phyloP scores from a whole-genome alignment of 2,113 vertebrate species.

The Plestiodon gilberti region DNA sequence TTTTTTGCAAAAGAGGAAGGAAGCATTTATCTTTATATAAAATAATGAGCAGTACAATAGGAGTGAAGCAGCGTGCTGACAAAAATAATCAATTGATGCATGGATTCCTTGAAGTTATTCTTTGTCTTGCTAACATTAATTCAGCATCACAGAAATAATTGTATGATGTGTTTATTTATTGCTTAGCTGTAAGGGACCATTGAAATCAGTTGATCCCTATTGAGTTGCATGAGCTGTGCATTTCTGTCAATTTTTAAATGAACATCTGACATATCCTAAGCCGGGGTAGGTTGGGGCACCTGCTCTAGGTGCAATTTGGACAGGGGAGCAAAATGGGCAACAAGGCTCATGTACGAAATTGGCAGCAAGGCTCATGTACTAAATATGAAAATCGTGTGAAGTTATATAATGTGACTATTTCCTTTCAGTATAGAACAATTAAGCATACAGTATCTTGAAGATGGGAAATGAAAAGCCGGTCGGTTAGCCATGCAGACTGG shows the following conservation, averaged over 20 bases:
- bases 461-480: background rate
- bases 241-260: background rate
- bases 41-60: constrained; percentile 15
- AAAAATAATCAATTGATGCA: constrained; percentile 1
- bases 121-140: constrained; percentile 26
- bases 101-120: background rate
- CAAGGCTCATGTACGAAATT: background rate
- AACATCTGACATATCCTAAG: background rate
- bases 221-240: background rate
- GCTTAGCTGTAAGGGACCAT: constrained; percentile 3
- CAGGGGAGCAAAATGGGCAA: background rate
- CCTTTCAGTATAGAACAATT: background rate
- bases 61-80: background rate
- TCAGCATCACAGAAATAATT: background rate
- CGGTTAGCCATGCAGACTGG: no score
- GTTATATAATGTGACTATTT: no score
- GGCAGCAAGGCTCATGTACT: background rate
- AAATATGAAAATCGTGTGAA: background rate
- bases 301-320: background rate
- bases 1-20: constrained; percentile 31
- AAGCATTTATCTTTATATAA: constrained; percentile 27
- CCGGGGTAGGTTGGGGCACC: background rate
- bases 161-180: constrained; percentile 22
- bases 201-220: constrained; percentile 5
- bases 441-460: background rate